Evolutionary conservation across 2,113 vertebrate species (phyloP).

Genomic region (Thomomys bottae): DNA sequence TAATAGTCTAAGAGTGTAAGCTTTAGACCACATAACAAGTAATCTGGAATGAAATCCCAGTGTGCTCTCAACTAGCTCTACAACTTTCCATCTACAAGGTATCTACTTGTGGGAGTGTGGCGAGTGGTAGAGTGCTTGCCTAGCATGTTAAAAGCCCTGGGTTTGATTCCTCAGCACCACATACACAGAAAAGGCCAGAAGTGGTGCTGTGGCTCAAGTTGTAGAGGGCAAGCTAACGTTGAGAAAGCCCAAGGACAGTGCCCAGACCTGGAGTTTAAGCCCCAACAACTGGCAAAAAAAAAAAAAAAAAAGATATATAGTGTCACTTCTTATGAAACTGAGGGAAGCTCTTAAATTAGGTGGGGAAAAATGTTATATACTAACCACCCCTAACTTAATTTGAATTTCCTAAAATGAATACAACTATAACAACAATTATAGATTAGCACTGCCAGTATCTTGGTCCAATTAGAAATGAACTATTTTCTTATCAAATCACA

Average conservation of each 20-base stretch:
- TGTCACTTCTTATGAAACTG: neutral
- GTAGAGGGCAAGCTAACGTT: no score
- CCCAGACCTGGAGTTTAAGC: no score
- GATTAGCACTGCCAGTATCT: neutral
- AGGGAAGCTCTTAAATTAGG: neutral
- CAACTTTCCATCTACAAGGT: neutral
- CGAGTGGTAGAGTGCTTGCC: no score
- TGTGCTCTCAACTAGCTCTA: neutral
- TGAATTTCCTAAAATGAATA: slow-evolving; percentile 12
- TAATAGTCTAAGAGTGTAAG: neutral
- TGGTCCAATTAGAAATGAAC: slow-evolving; percentile 8
- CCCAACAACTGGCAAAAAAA: no score
- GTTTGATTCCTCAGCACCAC: no score
- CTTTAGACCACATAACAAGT: neutral
- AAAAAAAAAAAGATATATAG: no score
- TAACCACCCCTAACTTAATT: slow-evolving; percentile 8
- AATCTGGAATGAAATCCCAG: neutral
- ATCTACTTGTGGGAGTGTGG: neutral
- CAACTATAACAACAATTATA: neutral
- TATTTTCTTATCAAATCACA: neutral
- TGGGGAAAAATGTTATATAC: slow-evolving; percentile 10
- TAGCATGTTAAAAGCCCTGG: no score
- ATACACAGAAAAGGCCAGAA: no score
- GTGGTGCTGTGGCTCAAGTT: no score
- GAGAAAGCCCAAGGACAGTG: no score